Conservation (phyloP, 1,140 invertebrate genomes). For the Maniola jurtina region DNA sequence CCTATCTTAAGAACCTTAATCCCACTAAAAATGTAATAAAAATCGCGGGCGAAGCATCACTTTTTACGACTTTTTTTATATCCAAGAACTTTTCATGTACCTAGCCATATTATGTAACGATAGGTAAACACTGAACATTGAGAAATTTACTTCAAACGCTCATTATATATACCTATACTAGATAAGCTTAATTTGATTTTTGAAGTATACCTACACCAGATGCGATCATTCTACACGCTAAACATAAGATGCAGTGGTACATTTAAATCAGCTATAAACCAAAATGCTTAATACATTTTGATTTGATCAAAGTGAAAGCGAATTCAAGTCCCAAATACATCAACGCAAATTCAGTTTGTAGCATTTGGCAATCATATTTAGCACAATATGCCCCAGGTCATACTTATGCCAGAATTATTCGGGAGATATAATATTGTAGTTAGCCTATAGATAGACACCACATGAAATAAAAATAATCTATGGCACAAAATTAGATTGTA, state of each 20-base stretch:
- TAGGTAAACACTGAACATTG: conserved; percentile 10
- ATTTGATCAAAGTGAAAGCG: conserved; percentile 14
- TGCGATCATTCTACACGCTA: background rate
- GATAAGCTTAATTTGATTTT: background rate
- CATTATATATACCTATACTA: background rate
- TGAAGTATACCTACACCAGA: background rate
- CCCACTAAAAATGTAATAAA: conserved; percentile 34
- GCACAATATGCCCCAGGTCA: conserved; percentile 9
- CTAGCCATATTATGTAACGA: background rate
- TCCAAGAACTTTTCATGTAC: background rate
- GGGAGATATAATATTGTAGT: background rate
- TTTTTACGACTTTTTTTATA: conserved; percentile 26
- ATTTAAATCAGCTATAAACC: conserved; percentile 16
- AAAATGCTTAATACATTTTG: conserved; percentile 28
- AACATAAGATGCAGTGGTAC: background rate
- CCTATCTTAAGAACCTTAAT: conserved; percentile 22
- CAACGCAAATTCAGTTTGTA: conserved; percentile 19
- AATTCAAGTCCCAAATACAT: conserved; percentile 22
- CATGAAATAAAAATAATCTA: too few species aligned
- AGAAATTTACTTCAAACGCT: background rate
- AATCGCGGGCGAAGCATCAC: conserved; percentile 30
- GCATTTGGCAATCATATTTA: conserved; percentile 25
- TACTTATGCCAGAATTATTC: conserved; percentile 1
- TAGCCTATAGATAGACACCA: background rate
- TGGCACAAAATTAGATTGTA: too few species aligned